Evolutionary conservation across 2,113 vertebrate genomes (phyloP).

Genomic region (Rhabdomys dilectus): DNA sequence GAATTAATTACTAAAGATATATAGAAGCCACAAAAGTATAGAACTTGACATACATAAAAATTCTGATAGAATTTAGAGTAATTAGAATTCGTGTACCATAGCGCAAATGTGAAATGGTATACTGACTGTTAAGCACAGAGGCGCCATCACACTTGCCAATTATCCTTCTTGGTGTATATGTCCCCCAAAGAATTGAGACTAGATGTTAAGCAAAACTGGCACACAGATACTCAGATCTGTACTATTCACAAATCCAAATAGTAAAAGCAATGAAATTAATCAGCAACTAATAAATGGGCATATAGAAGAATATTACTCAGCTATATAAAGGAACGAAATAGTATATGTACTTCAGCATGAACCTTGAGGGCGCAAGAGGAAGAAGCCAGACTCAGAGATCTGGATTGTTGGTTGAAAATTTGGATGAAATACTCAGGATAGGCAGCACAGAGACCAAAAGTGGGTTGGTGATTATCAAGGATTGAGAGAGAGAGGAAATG

Average conservation of each 20-base stretch:
- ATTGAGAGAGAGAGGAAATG: background rate
- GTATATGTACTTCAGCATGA: background rate
- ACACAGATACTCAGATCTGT: background rate
- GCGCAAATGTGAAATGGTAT: background rate
- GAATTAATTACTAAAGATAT: background rate
- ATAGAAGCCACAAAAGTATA: background rate
- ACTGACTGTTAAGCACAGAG: background rate
- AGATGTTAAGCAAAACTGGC: background rate
- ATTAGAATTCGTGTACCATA: background rate
- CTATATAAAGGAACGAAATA: background rate
- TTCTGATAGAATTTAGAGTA: background rate
- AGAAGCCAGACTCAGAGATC: background rate
- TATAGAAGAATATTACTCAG: background rate
- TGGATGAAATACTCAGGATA: background rate
- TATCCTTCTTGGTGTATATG: background rate
- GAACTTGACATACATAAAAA: background rate
- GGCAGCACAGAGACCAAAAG: background rate
- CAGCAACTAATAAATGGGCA: background rate
- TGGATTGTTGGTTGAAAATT: background rate
- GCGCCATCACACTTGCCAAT: background rate
- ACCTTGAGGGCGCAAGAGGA: background rate
- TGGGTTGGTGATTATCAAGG: too few species aligned
- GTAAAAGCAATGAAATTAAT: background rate
- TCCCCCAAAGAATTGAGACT: background rate
- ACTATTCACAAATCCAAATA: conserved; percentile 2